phyloP scores from a whole-genome alignment of 2,797 vertebrate species.

The Megalops cyprinoides region DNA sequence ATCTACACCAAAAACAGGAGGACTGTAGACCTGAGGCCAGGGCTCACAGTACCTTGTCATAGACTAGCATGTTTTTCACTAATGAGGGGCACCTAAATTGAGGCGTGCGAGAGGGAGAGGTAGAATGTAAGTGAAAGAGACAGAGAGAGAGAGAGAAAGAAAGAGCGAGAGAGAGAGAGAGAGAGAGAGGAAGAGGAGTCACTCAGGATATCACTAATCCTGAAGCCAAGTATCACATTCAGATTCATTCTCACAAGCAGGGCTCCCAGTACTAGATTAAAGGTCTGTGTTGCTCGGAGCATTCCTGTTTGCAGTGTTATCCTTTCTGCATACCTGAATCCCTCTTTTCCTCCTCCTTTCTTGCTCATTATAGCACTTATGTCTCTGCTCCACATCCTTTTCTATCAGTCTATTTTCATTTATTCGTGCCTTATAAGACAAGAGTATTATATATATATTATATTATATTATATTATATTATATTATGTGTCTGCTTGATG shows the following conservation, averaged over 20 bases:
- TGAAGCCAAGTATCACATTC: background rate
- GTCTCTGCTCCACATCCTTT: background rate
- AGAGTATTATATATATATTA: too few relatives aligned
- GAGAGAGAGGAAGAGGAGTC: conserved; percentile 31
- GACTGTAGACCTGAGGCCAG: background rate
- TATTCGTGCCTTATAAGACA: too few relatives aligned
- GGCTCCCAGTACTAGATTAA: background rate
- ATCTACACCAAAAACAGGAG: background rate
- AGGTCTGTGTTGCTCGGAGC: background rate
- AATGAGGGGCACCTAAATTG: background rate
- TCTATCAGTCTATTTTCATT: background rate
- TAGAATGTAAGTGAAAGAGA: background rate
- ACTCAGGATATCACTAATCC: conserved; percentile 11
- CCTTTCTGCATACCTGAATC: background rate
- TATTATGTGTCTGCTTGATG: too few relatives aligned
- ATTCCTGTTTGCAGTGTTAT: conserved; percentile 13
- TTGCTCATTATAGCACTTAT: background rate
- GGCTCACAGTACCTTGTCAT: background rate
- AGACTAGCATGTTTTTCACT: background rate
- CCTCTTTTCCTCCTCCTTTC: background rate
- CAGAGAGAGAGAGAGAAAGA: background rate
- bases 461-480: too few relatives aligned
- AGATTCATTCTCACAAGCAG: background rate
- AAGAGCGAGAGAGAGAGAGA: background rate
- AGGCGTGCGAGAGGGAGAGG: background rate